These are phyloP conservation scores for Neofelis nebulosa DNA, from an alignment of 2,113 vertebrate species.

Conservation along the genomic window DNA sequence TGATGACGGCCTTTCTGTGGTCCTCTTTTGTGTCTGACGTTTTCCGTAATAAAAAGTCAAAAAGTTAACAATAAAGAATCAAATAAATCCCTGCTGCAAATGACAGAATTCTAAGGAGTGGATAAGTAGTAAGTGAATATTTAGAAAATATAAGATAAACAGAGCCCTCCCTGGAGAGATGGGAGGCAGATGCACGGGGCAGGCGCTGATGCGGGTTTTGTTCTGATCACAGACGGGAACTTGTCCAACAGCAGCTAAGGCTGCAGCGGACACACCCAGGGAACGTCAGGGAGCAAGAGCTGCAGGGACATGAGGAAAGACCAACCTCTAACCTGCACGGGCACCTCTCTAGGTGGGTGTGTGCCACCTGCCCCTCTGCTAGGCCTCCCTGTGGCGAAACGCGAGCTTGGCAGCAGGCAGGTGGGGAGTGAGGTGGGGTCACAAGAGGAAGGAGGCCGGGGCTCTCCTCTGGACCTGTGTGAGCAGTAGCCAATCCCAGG, in stretches of 20 bases:
- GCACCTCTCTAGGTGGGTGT: background rate
- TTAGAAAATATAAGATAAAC: background rate
- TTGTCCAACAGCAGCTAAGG: background rate
- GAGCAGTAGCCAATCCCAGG: background rate
- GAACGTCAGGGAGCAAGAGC: background rate
- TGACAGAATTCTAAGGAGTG: background rate
- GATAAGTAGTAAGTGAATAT: background rate
- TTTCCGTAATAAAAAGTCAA: background rate
- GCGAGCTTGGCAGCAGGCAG: background rate
- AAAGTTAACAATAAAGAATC: background rate
- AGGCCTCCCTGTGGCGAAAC: rapidly evolving
- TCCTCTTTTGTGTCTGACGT: background rate
- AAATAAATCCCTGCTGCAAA: background rate
- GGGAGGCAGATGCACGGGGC: background rate
- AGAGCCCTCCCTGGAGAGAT: background rate
- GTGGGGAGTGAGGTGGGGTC: background rate
- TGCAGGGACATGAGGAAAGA: background rate
- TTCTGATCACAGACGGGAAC: background rate
- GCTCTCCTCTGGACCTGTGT: background rate
- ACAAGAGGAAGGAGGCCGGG: background rate
- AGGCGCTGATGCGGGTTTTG: background rate
- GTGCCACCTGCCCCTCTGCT: background rate
- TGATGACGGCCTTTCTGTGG: background rate
- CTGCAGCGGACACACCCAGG: background rate
- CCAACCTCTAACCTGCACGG: background rate